A percentile compares a stretch with the other conserved stretches of the same genome.
Conservation (phyloP, 2,888 invertebrate species). For the Hoplodrina blanda region DNA sequence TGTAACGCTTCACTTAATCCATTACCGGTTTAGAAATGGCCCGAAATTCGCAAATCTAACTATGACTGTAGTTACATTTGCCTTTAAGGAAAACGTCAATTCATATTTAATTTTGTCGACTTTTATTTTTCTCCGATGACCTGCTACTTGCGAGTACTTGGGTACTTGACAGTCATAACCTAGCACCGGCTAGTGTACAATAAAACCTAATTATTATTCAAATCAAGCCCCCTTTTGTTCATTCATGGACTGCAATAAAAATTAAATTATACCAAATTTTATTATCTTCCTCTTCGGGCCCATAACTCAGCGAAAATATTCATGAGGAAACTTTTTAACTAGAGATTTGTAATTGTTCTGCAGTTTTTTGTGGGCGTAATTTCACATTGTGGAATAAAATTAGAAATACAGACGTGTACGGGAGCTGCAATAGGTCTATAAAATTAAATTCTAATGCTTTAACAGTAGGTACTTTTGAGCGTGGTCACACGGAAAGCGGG, state of each 20-base stretch:
- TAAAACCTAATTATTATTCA: conserved; percentile 79
- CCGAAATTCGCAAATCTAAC: conserved; percentile 51
- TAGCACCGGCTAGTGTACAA: conserved; percentile 63
- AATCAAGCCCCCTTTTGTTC: conserved; percentile 81
- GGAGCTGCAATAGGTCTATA: conserved; percentile 24
- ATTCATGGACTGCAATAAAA: conserved; percentile 82
- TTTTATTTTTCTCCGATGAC: conserved; percentile 17
- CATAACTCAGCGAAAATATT: conserved; percentile 84
- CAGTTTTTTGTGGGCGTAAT: conserved; percentile 64
- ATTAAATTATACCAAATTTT: conserved; percentile 84
- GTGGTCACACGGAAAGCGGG: conserved; percentile 9
- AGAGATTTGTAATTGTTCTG: conserved; percentile 76
- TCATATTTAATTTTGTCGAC: conserved; percentile 13
- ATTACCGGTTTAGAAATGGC: conserved; percentile 74
- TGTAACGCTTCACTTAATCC: conserved; percentile 82
- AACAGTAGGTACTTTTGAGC: not conserved
- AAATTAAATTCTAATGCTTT: conserved; percentile 25
- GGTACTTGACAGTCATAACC: conserved; percentile 51
- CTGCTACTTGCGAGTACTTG: conserved; percentile 37
- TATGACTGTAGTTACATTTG: conserved; percentile 24
- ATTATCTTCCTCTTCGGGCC: conserved; percentile 82
- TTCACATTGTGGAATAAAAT: conserved; percentile 65
- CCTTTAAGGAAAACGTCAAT: conserved; percentile 17
- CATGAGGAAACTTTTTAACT: conserved; percentile 82
- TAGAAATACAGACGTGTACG: conserved; percentile 56